Evolutionary conservation across 2,113 vertebrate genomes (phyloP), one percentile per base, ranked within the genome.

Genomic region (Cisticola juncidis): DNA sequence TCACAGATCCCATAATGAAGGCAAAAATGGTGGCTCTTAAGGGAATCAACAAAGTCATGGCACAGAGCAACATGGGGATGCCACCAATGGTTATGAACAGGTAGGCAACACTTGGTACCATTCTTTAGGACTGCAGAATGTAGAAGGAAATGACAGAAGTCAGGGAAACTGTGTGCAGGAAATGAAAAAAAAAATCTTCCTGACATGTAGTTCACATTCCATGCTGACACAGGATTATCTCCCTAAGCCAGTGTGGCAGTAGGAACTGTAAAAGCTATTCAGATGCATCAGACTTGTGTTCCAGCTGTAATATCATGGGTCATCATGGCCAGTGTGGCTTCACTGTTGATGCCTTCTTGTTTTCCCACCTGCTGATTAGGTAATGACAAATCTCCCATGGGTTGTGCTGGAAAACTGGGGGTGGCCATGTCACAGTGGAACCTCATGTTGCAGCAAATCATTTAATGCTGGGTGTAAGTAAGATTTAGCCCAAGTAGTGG

Each of bases 21-120:
- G 99, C 99, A 57, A 99, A 99, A 98, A 99, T 99, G 99, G 99
- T 99, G 62, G 99, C 99, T 71, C 98, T 99, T 36, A 99, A 99
- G 95, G 99, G 99, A 64, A 99, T 99, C 96, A 99, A 99, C 96
- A 99, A 99, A 98, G 99, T 99, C 35, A 99, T 99, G 99, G 98
- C 98, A 5, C 99, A 99, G 89, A 99, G 97, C 76, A 99, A 94
- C 76, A 98, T 99, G 98, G 98, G 98, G 44, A 98, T 99, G 96
- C 97, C 98, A 47, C 98, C 99, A 11, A 98, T 99, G 94, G 98
- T 98, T 54, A 98, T 99, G 98, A 99, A 98, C 98, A 99, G 99
- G 99, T 99, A 98, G 92, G 97, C 80, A 65, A 35, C 10, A 5
- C 9, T 5, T 14, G 12, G 6, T 50, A 9, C n/a, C 22, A 1